Evolutionary conservation across 2,888 invertebrate genomes (phyloP).

Genomic region (Sphaerophoria rueppellii): DNA sequence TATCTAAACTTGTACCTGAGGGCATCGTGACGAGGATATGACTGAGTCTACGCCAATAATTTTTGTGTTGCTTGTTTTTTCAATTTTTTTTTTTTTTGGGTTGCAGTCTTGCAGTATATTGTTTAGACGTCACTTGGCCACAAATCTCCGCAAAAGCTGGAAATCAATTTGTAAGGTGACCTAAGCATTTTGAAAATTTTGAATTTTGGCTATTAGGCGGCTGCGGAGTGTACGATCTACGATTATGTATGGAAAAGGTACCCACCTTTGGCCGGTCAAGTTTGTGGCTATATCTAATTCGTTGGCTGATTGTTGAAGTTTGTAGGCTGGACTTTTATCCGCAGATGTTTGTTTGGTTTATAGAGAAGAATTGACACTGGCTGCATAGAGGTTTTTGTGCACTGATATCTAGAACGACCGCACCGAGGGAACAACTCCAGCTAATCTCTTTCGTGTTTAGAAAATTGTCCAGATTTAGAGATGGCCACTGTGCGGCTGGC

Average conservation of each 20-base stretch:
- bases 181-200: slow-evolving; percentile 70
- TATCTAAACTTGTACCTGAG: slow-evolving; percentile 71
- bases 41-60: slow-evolving; percentile 59
- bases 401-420: background rate
- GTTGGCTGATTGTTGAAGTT: slow-evolving; percentile 59
- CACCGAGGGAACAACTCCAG: slow-evolving; percentile 24
- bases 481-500: slow-evolving; percentile 57
- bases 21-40: slow-evolving; percentile 9
- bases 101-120: background rate
- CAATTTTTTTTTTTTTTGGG: background rate
- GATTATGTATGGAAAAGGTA: slow-evolving; percentile 29
- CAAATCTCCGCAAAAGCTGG: slow-evolving; percentile 63
- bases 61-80: slow-evolving; percentile 50
- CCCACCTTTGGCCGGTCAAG: slow-evolving; percentile 52
- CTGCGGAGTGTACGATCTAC: background rate
- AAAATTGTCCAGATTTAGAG: slow-evolving; percentile 66
- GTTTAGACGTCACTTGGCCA: slow-evolving; percentile 45
- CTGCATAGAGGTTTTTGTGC: slow-evolving; percentile 33
- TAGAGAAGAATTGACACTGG: background rate
- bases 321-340: slow-evolving; percentile 49
- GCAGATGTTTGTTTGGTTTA: slow-evolving; percentile 69
- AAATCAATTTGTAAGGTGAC: slow-evolving; percentile 74
- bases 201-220: slow-evolving; percentile 64
- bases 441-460: slow-evolving; percentile 63
- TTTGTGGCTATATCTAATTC: slow-evolving; percentile 69